Conservation (phyloP, 2,797 vertebrate species). For the Sebastes diploproa region DNA sequence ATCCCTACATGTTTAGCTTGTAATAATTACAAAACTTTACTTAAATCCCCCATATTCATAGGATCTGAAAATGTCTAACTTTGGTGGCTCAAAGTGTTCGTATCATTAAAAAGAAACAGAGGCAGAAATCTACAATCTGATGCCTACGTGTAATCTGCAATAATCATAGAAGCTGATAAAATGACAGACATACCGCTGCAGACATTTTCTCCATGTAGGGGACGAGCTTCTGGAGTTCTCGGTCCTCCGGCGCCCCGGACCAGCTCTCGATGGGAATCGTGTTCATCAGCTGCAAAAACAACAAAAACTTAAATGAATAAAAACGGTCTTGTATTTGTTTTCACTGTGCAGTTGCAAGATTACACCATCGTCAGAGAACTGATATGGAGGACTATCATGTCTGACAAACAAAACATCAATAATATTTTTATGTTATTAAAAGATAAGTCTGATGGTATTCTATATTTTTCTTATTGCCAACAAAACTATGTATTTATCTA, state of each 20-base stretch:
- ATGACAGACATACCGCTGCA: conserved; percentile 67
- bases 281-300: conserved; percentile 81
- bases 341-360: neutral
- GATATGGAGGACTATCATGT: neutral
- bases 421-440: neutral
- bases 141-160: neutral
- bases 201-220: conserved; percentile 82
- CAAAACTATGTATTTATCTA: neutral
- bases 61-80: neutral
- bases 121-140: neutral
- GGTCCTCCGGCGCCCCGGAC: conserved; percentile 76
- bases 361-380: neutral
- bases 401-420: neutral
- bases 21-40: neutral
- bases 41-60: neutral
- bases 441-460: neutral
- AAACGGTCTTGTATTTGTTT: neutral
- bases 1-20: neutral
- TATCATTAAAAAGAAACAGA: neutral
- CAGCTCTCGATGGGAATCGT: conserved; percentile 82
- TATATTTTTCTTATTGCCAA: neutral
- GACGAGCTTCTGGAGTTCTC: conserved; percentile 82
- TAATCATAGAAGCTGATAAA: neutral
- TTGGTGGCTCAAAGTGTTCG: neutral
- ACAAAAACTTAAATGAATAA: neutral